Evolutionary conservation across 2,888 invertebrate species (phyloP).

Genomic region (Calameuta pallipes): DNA sequence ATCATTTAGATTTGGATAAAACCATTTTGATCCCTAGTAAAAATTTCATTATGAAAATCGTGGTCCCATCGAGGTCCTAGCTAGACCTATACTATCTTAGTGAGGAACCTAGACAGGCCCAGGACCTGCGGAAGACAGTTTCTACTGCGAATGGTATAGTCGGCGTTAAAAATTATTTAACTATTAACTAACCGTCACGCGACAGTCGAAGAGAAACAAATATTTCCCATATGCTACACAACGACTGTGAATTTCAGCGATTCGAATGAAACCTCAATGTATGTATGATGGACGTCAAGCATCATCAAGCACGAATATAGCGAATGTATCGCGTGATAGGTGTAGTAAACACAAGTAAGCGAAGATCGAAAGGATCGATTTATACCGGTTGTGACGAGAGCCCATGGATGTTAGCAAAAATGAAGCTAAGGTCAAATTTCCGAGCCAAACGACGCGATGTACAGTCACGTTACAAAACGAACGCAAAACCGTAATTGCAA

Average conservation of each 20-base stretch:
- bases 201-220: neutral
- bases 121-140: neutral
- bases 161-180: neutral
- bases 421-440: slow-evolving; percentile 1
- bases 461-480: neutral
- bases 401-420: neutral
- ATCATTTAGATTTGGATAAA: neutral
- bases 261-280: neutral
- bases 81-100: neutral
- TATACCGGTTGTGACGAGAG: slow-evolving; percentile 14
- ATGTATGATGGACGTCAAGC: neutral
- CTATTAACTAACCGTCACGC: neutral
- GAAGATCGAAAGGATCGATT: slow-evolving; percentile 16
- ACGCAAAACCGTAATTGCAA: neutral
- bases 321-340: neutral
- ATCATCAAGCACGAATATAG: neutral
- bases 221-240: neutral
- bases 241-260: neutral
- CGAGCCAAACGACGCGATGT: neutral
- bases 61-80: neutral
- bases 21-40: neutral
- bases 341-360: slow-evolving; percentile 11
- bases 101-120: neutral
- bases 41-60: neutral
- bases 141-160: neutral